Evolutionary conservation across 2,888 invertebrate genomes (phyloP).

Genomic region (Antitype chi): DNA sequence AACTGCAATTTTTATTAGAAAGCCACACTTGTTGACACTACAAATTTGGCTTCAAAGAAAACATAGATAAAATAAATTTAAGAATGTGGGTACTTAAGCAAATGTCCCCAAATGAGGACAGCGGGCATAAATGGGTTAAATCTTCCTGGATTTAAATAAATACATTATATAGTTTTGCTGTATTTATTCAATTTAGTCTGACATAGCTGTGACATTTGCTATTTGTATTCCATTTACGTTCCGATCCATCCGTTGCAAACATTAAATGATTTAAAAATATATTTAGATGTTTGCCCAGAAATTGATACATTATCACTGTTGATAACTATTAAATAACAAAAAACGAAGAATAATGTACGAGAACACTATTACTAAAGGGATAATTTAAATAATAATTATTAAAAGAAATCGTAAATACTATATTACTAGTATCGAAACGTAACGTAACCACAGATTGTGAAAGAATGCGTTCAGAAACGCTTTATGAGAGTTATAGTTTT

Average conservation of each 20-base stretch:
- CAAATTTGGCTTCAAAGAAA: too few species aligned
- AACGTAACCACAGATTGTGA: conserved; percentile 36
- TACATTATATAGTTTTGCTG: conserved; percentile 32
- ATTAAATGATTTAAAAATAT: conserved; percentile 33
- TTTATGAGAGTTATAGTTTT: conserved; percentile 28
- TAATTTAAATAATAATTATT: conserved; percentile 37
- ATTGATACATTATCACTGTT: conserved; percentile 28
- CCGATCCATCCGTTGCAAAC: conserved; percentile 32
- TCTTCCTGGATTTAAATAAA: conserved; percentile 17
- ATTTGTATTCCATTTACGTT: conserved; percentile 28
- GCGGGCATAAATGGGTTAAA: too few species aligned
- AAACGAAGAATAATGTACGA: conserved; percentile 32
- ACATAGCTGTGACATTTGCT: conserved; percentile 29
- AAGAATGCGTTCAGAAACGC: conserved; percentile 29
- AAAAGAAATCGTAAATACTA: conserved; percentile 37
- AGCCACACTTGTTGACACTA: too few species aligned
- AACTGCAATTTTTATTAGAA: too few species aligned
- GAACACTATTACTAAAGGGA: conserved; percentile 36
- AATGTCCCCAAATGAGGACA: too few species aligned
- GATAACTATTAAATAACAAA: conserved; percentile 29
- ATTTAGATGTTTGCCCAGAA: conserved; percentile 29
- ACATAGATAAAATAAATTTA: too few species aligned
- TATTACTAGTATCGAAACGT: conserved; percentile 36
- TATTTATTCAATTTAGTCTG: conserved; percentile 32
- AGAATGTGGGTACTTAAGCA: too few species aligned